Percentiles rank a stretch among this genome's conserved stretches.
Conservation (phyloP, 2,113 vertebrate genomes). For the Albula glossodonta region DNA sequence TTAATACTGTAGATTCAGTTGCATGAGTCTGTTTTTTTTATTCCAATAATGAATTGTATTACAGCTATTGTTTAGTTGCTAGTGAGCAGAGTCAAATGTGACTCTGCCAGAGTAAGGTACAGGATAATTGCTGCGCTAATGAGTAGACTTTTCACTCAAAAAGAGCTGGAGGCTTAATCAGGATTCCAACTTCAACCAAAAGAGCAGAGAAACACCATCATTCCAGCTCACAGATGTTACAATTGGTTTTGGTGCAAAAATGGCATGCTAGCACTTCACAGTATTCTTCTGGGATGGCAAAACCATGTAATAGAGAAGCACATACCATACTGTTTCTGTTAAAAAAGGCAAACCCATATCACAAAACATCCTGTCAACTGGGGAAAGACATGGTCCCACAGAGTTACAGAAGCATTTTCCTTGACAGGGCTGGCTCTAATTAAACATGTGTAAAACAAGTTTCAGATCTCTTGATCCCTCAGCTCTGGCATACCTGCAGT, state of each 20-base stretch:
- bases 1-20: too few relatives aligned
- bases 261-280: too few relatives aligned
- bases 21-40: too few relatives aligned
- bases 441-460: constrained; percentile 34
- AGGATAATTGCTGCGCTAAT: background rate
- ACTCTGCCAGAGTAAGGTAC: background rate
- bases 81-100: background rate
- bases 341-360: background rate
- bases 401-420: background rate
- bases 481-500: background rate
- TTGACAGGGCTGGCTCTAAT: constrained; percentile 25
- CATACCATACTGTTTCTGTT: too few relatives aligned
- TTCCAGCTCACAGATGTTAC: too few relatives aligned
- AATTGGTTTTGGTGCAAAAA: too few relatives aligned
- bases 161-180: background rate
- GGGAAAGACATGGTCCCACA: background rate
- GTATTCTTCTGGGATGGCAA: too few relatives aligned
- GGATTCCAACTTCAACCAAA: too few relatives aligned
- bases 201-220: too few relatives aligned
- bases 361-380: background rate
- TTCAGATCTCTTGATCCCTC: background rate
- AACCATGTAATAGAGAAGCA: too few relatives aligned
- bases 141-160: background rate
- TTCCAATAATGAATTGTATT: too few relatives aligned
- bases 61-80: too few relatives aligned